These are phyloP conservation scores for Podiceps cristatus DNA, from an alignment of 2,113 vertebrate genomes.

Conservation along the genomic window DNA sequence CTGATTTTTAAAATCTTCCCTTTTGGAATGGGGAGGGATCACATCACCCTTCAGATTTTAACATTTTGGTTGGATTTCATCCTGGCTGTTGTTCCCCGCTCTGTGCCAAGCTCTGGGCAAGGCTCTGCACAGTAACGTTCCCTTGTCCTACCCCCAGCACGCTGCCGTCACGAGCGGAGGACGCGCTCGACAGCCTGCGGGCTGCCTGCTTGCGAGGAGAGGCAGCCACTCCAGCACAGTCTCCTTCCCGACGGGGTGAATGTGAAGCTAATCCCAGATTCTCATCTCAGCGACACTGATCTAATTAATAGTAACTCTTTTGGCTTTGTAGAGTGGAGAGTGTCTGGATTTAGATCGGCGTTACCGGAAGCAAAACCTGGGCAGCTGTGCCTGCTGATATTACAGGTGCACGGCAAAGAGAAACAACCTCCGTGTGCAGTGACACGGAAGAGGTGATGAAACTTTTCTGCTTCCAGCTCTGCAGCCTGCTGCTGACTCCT, in stretches of 20 bases:
- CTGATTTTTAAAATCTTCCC: neutral
- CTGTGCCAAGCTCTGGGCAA: neutral
- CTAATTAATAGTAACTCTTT: conserved; percentile 50
- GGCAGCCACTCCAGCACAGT: neutral
- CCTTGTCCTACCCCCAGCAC: neutral
- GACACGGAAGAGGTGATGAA: neutral
- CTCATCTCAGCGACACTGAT: conserved; percentile 9
- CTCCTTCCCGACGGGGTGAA: neutral
- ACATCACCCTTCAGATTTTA: neutral
- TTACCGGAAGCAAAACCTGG: neutral
- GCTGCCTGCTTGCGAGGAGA: neutral
- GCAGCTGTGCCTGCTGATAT: neutral
- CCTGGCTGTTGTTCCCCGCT: neutral
- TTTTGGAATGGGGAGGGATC: neutral
- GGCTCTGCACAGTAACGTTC: neutral
- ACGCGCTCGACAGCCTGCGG: rapidly evolving
- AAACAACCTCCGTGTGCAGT: neutral
- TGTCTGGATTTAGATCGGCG: conserved; percentile 8
- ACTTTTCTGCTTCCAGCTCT: neutral
- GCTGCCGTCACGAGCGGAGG: neutral
- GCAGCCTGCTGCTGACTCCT: neutral
- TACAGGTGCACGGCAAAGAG: neutral
- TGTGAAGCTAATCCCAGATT: conserved; percentile 54
- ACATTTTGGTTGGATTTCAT: neutral
- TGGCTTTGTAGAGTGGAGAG: neutral